Evolutionary conservation across 2,888 invertebrate species (phyloP).

Genomic region (Arrhopalites spinosus): DNA sequence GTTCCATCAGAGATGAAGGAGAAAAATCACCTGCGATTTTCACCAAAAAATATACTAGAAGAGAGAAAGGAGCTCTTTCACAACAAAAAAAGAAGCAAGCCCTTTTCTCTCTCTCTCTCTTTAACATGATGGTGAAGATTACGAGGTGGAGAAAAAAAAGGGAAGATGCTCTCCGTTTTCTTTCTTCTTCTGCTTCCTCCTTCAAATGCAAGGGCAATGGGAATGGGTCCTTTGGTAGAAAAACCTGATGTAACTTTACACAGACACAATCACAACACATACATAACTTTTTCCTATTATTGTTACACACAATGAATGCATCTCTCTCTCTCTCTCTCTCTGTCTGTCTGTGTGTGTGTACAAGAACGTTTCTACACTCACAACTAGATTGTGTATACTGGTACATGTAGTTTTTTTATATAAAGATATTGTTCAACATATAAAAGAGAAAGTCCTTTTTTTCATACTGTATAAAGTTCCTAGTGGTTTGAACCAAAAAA

Average conservation of each 20-base stretch:
- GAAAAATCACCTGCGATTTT: constrained; percentile 54
- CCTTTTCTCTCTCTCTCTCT: not conserved
- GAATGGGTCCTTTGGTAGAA: not conserved
- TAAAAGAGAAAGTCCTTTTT: too few relatives aligned
- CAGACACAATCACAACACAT: constrained; percentile 9
- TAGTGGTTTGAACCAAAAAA: too few relatives aligned
- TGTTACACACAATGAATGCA: constrained; percentile 7
- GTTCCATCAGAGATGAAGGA: constrained; percentile 54
- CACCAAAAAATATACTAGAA: constrained; percentile 32
- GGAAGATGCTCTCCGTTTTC: not conserved
- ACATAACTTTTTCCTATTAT: constrained; percentile 12
- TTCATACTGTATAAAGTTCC: too few relatives aligned
- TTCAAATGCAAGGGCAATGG: not conserved
- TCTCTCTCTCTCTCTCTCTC: not conserved
- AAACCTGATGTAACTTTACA: not conserved
- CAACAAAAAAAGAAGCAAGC: too few relatives aligned
- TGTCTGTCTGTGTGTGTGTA: not conserved
- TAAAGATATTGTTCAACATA: too few relatives aligned
- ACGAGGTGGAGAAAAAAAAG: constrained; percentile 3
- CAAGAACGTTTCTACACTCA: not conserved
- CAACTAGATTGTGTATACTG: not conserved
- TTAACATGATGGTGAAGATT: constrained; percentile 18
- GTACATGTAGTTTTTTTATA: too few relatives aligned
- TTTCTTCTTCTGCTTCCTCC: not conserved
- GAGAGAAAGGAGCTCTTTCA: too few relatives aligned